Conservation (phyloP, 2,113 vertebrate species). For the Phrynocephalus versicolor region DNA sequence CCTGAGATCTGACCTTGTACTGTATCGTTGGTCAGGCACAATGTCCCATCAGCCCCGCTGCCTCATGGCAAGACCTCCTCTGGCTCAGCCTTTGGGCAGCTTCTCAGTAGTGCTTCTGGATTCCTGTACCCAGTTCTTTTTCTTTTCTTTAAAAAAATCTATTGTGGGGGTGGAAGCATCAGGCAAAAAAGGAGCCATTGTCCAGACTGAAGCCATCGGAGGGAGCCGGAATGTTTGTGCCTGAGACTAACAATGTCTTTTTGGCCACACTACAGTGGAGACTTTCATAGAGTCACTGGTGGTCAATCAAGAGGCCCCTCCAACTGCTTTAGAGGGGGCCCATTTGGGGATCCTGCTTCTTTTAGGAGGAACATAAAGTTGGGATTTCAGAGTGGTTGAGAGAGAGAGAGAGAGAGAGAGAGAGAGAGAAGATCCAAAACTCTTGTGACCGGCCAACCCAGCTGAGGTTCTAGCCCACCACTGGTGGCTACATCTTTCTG, state of each 20-base stretch:
- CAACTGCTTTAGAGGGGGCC: slow-evolving; percentile 13
- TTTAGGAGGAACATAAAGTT: too few relatives aligned
- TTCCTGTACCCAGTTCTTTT: not conserved
- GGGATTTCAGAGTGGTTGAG: too few relatives aligned
- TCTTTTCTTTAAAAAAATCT: not conserved
- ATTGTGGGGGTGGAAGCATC: slow-evolving; percentile 18
- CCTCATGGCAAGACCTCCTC: not conserved
- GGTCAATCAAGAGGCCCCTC: not conserved
- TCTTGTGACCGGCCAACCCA: too few relatives aligned
- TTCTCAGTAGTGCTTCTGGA: not conserved
- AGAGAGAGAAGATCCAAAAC: too few relatives aligned
- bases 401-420: too few relatives aligned
- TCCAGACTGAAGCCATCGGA: not conserved
- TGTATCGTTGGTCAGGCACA: too few relatives aligned
- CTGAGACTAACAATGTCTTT: slow-evolving; percentile 67
- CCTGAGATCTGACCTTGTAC: too few relatives aligned
- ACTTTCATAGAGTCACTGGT: slow-evolving; percentile 1
- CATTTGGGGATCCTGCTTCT: too few relatives aligned
- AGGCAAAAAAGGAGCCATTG: slow-evolving; percentile 57
- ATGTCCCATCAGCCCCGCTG: too few relatives aligned
- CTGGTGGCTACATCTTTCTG: too few relatives aligned
- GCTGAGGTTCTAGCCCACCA: too few relatives aligned
- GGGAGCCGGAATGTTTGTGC: slow-evolving; percentile 47
- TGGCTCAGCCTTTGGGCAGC: not conserved
- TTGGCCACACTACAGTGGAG: slow-evolving; percentile 64